phyloP scores from a whole-genome alignment of 2,113 vertebrate species.

The Hyperoodon ampullatus region DNA sequence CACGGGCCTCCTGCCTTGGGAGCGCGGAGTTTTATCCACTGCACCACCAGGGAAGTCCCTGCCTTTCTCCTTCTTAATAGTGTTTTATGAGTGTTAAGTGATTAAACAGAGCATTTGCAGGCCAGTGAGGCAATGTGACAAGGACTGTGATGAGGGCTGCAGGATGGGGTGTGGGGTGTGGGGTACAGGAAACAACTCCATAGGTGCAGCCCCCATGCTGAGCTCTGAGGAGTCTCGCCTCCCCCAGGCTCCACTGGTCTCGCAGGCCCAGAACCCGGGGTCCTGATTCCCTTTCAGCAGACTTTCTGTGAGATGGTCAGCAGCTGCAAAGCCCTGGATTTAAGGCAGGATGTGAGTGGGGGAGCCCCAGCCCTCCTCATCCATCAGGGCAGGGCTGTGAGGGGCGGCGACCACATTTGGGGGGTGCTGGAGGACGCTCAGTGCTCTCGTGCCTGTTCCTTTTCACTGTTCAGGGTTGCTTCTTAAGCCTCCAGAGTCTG shows the following conservation, averaged over 20 bases:
- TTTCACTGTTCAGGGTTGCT: neutral
- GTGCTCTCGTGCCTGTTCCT: too few species aligned
- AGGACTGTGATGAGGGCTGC: neutral
- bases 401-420: neutral
- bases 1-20: too few species aligned
- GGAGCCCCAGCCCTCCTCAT: neutral
- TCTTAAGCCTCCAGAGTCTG: too few species aligned
- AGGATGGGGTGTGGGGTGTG: neutral
- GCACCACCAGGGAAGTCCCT: too few species aligned
- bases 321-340: too few species aligned
- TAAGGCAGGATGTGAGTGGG: neutral
- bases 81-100: neutral
- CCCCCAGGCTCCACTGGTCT: too few species aligned
- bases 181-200: neutral
- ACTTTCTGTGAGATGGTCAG: neutral
- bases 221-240: neutral
- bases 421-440: fast-evolving
- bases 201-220: neutral
- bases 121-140: neutral
- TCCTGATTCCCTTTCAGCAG: neutral
- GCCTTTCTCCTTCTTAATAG: too few species aligned
- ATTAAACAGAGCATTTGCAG: neutral
- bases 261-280: neutral
- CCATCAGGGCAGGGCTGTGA: too few species aligned
- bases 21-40: fast-evolving